Conservation (phyloP, 2,797 vertebrate species). For the Otolemur crassicaudatus region DNA sequence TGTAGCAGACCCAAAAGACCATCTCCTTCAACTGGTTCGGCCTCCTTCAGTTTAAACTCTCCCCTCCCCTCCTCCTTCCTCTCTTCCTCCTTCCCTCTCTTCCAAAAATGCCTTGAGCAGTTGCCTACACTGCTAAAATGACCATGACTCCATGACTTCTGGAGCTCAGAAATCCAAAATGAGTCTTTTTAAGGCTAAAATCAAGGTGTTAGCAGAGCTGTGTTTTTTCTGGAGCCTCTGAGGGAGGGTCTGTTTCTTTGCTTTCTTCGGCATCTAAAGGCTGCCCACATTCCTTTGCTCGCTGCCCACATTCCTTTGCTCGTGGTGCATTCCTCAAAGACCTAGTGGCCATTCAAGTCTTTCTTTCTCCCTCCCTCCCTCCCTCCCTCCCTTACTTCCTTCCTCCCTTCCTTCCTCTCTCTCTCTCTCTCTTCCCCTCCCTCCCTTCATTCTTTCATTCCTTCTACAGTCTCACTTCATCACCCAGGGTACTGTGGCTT, state of each 20-base stretch:
- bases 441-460: no score
- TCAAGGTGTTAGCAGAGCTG: background rate
- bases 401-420: no score
- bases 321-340: background rate
- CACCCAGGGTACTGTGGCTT: no score
- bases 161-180: background rate
- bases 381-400: no score
- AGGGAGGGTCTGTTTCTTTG: background rate
- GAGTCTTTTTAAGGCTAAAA: background rate
- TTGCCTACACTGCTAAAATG: background rate
- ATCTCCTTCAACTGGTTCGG: background rate
- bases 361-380: no score
- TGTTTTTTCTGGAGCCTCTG: no score
- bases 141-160: background rate
- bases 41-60: background rate
- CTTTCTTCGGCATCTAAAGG: background rate
- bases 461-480: no score
- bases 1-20: background rate
- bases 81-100: background rate
- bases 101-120: background rate
- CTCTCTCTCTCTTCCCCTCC: no score
- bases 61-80: background rate
- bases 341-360: background rate
- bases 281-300: fast-evolving
- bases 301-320: fast-evolving